Percentiles rank a stretch among this genome's conserved stretches.
phyloP scores from a whole-genome alignment of 2,888 invertebrate genomes.

The Andrena trimmerana region DNA sequence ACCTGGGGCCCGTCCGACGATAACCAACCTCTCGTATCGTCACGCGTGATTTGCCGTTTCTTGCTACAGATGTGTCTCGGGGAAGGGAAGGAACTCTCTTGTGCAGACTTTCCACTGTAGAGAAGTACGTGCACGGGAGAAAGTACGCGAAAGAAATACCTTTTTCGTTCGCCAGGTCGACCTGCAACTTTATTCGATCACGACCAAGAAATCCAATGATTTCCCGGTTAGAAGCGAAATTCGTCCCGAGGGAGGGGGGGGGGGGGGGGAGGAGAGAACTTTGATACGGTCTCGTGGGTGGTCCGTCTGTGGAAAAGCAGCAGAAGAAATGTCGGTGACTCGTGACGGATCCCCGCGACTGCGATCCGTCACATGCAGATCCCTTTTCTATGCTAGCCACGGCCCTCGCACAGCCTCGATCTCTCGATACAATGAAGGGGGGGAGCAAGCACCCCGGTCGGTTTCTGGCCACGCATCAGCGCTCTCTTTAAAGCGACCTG shows the following conservation, averaged over 20 bases:
- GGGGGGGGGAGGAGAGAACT: background rate
- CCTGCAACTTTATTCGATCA: background rate
- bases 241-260: background rate
- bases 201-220: background rate
- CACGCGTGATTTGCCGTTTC: conserved; percentile 27
- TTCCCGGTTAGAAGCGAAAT: conserved; percentile 9
- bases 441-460: conserved; percentile 69
- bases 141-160: conserved; percentile 2
- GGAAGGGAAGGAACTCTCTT: background rate
- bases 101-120: background rate
- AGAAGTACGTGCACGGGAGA: too few species aligned
- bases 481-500: conserved; percentile 83
- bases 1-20: conserved; percentile 37
- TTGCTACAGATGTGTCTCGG: background rate
- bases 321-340: conserved; percentile 59
- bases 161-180: background rate
- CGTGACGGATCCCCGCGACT: conserved; percentile 69
- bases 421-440: conserved; percentile 75
- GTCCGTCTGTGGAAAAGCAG: conserved; percentile 35
- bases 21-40: conserved; percentile 22
- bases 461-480: conserved; percentile 80
- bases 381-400: conserved; percentile 70
- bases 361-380: conserved; percentile 82
- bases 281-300: conserved; percentile 35
- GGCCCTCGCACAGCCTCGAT: conserved; percentile 63